Conservation (phyloP, 92 coral and sea anemone genomes). For the Scolanthus callimorphus region DNA sequence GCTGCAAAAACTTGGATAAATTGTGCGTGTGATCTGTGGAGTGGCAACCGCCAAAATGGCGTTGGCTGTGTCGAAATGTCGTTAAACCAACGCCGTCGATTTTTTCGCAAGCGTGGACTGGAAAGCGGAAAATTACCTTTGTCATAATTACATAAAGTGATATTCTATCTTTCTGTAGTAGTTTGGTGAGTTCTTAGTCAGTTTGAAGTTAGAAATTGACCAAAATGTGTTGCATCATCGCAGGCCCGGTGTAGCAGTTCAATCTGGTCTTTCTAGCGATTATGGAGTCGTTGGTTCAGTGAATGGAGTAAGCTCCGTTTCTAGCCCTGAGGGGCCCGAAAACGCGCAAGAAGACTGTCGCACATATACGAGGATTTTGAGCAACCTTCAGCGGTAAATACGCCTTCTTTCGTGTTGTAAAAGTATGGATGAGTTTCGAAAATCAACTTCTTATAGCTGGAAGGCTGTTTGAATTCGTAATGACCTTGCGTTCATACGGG, state of each 20-base stretch:
- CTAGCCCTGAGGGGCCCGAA: constrained; percentile 98
- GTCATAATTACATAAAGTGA: constrained; percentile 61
- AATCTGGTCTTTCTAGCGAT: constrained; percentile 92
- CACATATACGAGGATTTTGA: constrained; percentile 99
- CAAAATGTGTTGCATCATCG: constrained; percentile 90
- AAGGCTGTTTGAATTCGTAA: constrained; percentile 29
- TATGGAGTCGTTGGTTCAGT: constrained; percentile 92
- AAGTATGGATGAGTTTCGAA: constrained; percentile 8
- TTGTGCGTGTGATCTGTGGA: constrained; percentile 72
- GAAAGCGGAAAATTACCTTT: constrained; percentile 38
- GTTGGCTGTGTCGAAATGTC: constrained; percentile 81
- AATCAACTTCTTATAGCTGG: constrained; percentile 18
- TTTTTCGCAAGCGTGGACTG: constrained; percentile 57
- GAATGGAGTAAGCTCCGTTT: constrained; percentile 88
- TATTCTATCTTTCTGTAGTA: constrained; percentile 59
- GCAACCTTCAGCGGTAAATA: constrained; percentile 99
- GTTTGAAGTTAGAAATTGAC: constrained; percentile 69
- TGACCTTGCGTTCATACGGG: constrained; percentile 9
- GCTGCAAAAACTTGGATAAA: constrained; percentile 56
- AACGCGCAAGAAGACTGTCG: constrained; percentile 98
- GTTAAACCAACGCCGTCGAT: constrained; percentile 81
- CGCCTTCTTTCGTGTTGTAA: constrained; percentile 14
- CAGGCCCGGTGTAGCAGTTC: constrained; percentile 97
- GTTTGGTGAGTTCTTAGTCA: constrained; percentile 48
- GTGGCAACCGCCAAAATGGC: constrained; percentile 91